Conservation (phyloP, 2,797 vertebrate genomes). For the Hylomyscus alleni region DNA sequence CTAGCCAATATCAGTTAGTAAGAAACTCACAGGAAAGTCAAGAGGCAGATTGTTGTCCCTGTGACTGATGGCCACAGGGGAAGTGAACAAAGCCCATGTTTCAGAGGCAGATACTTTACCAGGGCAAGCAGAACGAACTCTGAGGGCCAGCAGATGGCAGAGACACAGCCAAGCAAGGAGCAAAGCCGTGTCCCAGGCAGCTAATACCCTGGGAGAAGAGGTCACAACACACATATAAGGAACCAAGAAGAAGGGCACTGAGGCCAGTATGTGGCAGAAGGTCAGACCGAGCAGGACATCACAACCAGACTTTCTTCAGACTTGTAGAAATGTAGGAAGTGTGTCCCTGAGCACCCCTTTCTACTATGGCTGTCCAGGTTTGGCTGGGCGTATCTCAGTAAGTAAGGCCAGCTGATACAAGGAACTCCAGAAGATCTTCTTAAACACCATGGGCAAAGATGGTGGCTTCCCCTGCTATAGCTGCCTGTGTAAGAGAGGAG, state of each 20-base stretch:
- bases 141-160: neutral
- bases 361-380: neutral
- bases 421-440: neutral
- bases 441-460: neutral
- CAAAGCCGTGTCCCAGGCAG: neutral
- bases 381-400: neutral
- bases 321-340: neutral
- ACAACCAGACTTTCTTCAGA: neutral
- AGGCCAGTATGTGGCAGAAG: neutral
- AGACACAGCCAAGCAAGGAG: neutral
- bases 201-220: neutral
- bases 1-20: neutral
- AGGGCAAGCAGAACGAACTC: neutral
- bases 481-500: neutral
- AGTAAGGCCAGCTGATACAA: neutral
- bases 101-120: neutral
- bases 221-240: neutral
- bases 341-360: neutral
- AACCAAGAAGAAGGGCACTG: neutral
- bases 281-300: neutral
- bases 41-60: neutral
- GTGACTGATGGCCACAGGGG: neutral
- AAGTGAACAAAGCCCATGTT: neutral
- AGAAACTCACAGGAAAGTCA: neutral
- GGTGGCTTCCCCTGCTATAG: neutral